Evolutionary conservation across 2,888 invertebrate species (phyloP).

Genomic region (Trypoxylon attenuatum): DNA sequence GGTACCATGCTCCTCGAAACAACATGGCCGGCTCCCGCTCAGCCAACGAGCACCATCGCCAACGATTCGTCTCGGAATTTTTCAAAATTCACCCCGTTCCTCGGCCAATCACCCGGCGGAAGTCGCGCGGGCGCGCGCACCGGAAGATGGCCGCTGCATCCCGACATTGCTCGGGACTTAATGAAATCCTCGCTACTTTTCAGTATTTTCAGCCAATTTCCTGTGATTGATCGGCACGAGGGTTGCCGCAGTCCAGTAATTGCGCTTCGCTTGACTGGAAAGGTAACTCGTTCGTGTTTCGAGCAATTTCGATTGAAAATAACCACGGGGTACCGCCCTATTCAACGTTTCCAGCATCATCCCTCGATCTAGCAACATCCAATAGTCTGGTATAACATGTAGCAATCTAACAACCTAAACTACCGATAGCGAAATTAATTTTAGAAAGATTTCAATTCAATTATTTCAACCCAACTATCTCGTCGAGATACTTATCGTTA

Average conservation of each 20-base stretch:
- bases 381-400: too few species aligned
- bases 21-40: slow-evolving; percentile 53
- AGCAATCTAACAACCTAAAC: too few species aligned
- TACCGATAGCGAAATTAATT: too few species aligned
- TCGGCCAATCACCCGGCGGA: slow-evolving; percentile 36
- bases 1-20: slow-evolving; percentile 31
- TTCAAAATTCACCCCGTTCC: slow-evolving; percentile 45
- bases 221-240: background rate
- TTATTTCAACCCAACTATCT: too few species aligned
- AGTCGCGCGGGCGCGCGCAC: slow-evolving; percentile 25
- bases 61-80: slow-evolving; percentile 46
- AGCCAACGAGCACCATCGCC: slow-evolving; percentile 41
- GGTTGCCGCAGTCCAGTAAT: slow-evolving; percentile 3
- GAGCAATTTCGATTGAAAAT: too few species aligned
- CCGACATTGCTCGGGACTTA: slow-evolving; percentile 20
- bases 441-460: too few species aligned
- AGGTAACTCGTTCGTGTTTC: too few species aligned
- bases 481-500: too few species aligned
- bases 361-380: too few species aligned
- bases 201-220: slow-evolving; percentile 11
- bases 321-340: too few species aligned
- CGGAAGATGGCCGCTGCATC: slow-evolving; percentile 40
- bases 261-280: too few species aligned
- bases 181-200: slow-evolving; percentile 26
- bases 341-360: too few species aligned